Evolutionary conservation across 1,140 invertebrate species (phyloP).

Genomic region (Macrobrachium nipponense): DNA sequence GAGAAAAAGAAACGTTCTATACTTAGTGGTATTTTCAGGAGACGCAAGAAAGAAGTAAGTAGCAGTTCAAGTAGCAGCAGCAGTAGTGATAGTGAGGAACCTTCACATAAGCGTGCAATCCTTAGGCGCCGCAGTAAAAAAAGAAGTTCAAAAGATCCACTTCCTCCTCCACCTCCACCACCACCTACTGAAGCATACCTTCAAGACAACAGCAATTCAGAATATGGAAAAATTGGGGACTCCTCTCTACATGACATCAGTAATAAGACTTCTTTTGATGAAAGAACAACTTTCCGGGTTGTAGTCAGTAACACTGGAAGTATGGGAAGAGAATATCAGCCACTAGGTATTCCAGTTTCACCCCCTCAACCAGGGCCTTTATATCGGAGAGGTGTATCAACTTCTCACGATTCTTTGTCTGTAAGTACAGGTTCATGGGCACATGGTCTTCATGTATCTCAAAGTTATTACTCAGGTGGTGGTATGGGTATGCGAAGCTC

Average conservation of each 20-base stretch:
- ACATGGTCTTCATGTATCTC: conserved; percentile 25
- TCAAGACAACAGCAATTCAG: no score
- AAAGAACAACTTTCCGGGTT: conserved; percentile 5
- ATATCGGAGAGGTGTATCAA: conserved; percentile 47
- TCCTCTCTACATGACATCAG: no score
- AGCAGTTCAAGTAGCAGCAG: conserved; percentile 36
- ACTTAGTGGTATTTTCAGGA: conserved; percentile 49
- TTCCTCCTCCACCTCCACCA: conserved; percentile 38
- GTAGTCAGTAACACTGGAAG: conserved; percentile 16
- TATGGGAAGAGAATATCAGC: conserved; percentile 36
- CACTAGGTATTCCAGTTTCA: conserved; percentile 53
- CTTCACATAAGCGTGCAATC: conserved; percentile 19
- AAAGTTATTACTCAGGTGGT: conserved; percentile 26
- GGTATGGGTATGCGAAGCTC: conserved; percentile 58
- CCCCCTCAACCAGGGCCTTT: conserved; percentile 48
- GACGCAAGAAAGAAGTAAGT: conserved; percentile 44
- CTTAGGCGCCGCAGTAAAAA: conserved; percentile 34
- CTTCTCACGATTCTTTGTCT: conserved; percentile 59
- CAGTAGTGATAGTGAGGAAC: conserved; percentile 32
- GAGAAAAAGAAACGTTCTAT: conserved; percentile 50
- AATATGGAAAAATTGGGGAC: no score
- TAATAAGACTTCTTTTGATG: no score
- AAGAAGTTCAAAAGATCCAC: conserved; percentile 39
- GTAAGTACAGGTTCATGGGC: conserved; percentile 50
- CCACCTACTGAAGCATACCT: conserved; percentile 11